Evolutionary conservation across 2,888 invertebrate species (phyloP).

Genomic region (Idaea straminata): DNA sequence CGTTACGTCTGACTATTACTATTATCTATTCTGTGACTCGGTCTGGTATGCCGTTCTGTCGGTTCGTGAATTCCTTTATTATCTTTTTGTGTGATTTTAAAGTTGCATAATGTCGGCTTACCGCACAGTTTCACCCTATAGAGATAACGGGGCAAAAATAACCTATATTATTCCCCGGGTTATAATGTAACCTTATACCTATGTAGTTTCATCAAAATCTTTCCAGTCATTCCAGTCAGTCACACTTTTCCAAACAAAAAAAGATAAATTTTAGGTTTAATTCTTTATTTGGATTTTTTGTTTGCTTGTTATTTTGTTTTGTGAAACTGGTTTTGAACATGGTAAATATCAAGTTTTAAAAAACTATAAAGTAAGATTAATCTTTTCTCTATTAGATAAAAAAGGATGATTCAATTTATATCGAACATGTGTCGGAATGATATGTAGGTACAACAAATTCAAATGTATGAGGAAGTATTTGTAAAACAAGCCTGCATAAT

Average conservation of each 20-base stretch:
- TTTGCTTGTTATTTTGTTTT: neutral
- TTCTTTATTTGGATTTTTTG: neutral
- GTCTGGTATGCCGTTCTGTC: neutral
- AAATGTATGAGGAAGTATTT: neutral
- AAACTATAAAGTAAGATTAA: too few species aligned
- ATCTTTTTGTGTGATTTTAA: neutral
- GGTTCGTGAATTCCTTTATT: neutral
- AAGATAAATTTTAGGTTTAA: too few species aligned
- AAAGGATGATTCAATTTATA: too few species aligned
- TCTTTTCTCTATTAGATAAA: too few species aligned
- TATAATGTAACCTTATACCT: too few species aligned
- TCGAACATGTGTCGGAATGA: neutral
- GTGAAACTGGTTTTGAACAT: too few species aligned
- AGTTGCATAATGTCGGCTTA: neutral
- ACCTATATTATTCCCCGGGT: too few species aligned
- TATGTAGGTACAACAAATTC: neutral
- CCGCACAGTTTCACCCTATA: neutral
- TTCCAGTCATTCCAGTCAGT: too few species aligned
- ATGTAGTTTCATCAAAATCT: too few species aligned
- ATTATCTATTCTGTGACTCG: neutral
- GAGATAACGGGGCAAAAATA: too few species aligned
- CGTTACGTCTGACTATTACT: neutral
- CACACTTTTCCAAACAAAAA: too few species aligned
- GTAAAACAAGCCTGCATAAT: neutral
- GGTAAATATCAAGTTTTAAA: too few species aligned